A percentile compares a stretch with the other conserved stretches of the same genome.
These are phyloP conservation scores for Gnathonemus echidnorhynchus DNA, from an alignment of 2,113 vertebrate genomes.

Conservation along the genomic window DNA sequence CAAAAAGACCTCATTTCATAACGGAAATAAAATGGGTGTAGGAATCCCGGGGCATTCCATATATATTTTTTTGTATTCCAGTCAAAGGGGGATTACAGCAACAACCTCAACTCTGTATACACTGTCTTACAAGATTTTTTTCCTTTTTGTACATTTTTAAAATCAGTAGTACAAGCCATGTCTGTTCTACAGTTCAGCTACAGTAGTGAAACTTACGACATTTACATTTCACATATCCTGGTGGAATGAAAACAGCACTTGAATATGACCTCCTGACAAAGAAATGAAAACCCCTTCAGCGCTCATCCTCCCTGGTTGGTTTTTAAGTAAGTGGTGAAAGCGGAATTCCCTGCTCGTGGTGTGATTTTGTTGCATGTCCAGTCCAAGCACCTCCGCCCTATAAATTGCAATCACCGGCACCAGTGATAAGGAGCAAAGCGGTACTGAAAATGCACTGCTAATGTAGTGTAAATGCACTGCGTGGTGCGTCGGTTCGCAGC, in stretches of 20 bases:
- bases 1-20: constrained; percentile 64
- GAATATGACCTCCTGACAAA: constrained; percentile 55
- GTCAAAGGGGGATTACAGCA: constrained; percentile 74
- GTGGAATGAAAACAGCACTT: constrained; percentile 72
- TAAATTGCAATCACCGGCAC: background rate
- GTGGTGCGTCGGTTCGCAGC: background rate
- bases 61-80: constrained; percentile 61
- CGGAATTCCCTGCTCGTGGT: background rate
- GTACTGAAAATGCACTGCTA: background rate
- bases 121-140: constrained; percentile 54
- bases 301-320: background rate
- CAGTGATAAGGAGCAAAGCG: background rate
- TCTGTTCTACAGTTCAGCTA: constrained; percentile 80
- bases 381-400: background rate
- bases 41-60: constrained; percentile 64
- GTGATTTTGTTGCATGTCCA: background rate
- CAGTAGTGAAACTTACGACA: constrained; percentile 80
- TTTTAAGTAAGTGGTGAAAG: background rate
- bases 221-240: constrained; percentile 78
- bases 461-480: background rate
- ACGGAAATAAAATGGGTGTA: constrained; percentile 70
- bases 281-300: constrained; percentile 15
- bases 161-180: constrained; percentile 82
- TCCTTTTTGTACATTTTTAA: constrained; percentile 55
- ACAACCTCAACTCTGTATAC: constrained; percentile 69